Percentiles rank a stretch among this genome's conserved stretches.
Evolutionary conservation across 2,113 vertebrate genomes (phyloP).

Genomic region (Poeciliopsis occidentalis): DNA sequence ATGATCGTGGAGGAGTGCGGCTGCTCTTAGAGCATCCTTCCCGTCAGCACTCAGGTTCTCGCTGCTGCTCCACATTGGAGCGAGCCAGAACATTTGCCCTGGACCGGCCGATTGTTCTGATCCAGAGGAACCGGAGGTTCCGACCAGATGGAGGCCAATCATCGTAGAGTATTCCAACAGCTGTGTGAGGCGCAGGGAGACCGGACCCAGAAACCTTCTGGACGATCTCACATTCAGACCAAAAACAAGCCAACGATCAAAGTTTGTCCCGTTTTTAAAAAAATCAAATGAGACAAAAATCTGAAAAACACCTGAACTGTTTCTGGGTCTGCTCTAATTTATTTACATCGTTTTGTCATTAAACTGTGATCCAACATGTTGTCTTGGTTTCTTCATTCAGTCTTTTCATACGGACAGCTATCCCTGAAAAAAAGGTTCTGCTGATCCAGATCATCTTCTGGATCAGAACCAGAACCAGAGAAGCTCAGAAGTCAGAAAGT

Average conservation of each 20-base stretch:
- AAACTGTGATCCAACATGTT: constrained; percentile 25
- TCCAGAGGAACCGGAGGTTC: neutral
- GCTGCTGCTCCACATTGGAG: constrained; percentile 74
- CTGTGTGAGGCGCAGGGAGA: constrained; percentile 79
- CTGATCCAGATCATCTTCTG: neutral
- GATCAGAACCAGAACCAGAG: neutral
- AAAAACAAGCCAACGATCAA: constrained; percentile 80
- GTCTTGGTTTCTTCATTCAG: constrained; percentile 2
- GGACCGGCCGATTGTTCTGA: constrained; percentile 28
- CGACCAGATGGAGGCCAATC: constrained; percentile 94
- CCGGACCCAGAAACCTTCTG: neutral
- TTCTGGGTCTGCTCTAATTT: constrained; percentile 26
- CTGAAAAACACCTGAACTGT: neutral
- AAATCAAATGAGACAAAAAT: neutral
- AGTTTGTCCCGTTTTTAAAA: constrained; percentile 7
- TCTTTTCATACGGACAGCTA: neutral
- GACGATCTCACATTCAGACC: constrained; percentile 77
- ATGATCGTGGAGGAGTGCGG: constrained; percentile 99
- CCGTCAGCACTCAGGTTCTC: neutral
- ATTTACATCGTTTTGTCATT: constrained; percentile 41
- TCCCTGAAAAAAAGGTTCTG: neutral
- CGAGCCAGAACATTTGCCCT: constrained; percentile 77
- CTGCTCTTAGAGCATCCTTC: constrained; percentile 83
- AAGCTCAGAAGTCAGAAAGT: neutral
- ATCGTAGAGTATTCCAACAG: constrained; percentile 54